Evolutionary conservation across 2,113 vertebrate genomes (phyloP), one percentile per base, ranked within the genome.

Genomic region (Lanius ludovicianus): DNA sequence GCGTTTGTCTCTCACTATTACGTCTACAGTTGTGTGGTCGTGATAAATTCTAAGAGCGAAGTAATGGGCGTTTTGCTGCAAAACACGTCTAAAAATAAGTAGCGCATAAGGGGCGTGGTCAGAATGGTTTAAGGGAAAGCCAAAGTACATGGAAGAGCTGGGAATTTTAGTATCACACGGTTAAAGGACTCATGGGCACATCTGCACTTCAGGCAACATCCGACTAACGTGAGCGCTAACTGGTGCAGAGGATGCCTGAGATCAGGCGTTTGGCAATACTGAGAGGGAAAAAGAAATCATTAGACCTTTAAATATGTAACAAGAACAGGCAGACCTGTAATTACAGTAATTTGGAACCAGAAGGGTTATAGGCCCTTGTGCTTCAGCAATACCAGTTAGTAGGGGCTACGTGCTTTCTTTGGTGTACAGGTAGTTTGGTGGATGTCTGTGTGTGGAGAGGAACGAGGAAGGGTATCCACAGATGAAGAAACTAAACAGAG

Each of bases 1-100:
- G 3, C 8, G 3, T 39, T 37, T 10, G 18, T 11, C 25, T 28
- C 16, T 1, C 46, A 0, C 4, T 8, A 2, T 33, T 9, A 1
- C 25, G 0, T 4, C 28, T 6, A 3, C 44, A 3, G 18, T 2
- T 44, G 11, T 30, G 33, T 1, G 27, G 11, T 11, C 14, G 6
- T 17, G 41, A 6, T 8, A 62, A 11, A 21, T 14, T n/a, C n/a
- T 17, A 4, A 25, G n/a, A 63, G 65, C 5, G 13, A 81, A 63
- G 56, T 25, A 41, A 75, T 33, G 30, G 30, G 14, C 5, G 1
- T 47, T 82, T 82, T 62, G 30, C 31, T 35, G 28, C 52, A 49
- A 59, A 74, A 41, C 11, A 11, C 2, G 9, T 65, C 2, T 78
- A 53, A 75, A 67, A 62, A 24, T 44, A 63, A 57, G 23, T 23